Evolutionary conservation across 2,888 invertebrate genomes (phyloP), one percentile per base, ranked within the genome.

Genomic region (Eupithecia dodoneata): DNA sequence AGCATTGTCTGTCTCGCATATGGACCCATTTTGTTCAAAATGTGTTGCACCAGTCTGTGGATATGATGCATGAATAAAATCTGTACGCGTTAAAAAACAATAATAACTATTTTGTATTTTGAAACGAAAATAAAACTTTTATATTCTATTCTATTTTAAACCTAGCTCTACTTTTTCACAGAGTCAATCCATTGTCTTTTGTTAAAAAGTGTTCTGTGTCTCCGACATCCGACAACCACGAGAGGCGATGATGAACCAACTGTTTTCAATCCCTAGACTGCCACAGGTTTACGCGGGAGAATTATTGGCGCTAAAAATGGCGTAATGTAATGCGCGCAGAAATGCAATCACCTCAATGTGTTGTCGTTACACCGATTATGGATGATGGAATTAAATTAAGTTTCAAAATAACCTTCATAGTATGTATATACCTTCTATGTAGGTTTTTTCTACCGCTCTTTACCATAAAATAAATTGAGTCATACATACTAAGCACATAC

Each of bases 271-370:
- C 72, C 66, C 30, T 71, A 2, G 13, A 42, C 69, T n/a, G 69
- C 59, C 69, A 73, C 72, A 44, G 44, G 65, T 44, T 74, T 72
- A 74, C 86, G 84, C 87, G 86, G 85, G 83, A 63, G 63, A 63
- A 89, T 89, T 88, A 86, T 86, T 85, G 85, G 83, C 85, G 85
- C 81, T 86, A 85, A 89, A 89, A 89, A 87, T 85, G 86, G 85
- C 85, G 85, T 73, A 71, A 44, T 73, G 80, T 78, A 83, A 81
- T 78, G 74, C 73, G 73, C 74, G 74, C 73, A 74, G 77, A 79
- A 65, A 76, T 71, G 79, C 77, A 77, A 80, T 80, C 78, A 80
- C 76, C 72, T 76, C 69, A 77, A 76, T 79, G 80, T 78, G 79
- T 76, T 79, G 76, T 76, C 63, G 65, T 67, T 67, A 81, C 72